phyloP scores from a whole-genome alignment of 2,888 invertebrate species.

The Trissoscelio sp. region DNA sequence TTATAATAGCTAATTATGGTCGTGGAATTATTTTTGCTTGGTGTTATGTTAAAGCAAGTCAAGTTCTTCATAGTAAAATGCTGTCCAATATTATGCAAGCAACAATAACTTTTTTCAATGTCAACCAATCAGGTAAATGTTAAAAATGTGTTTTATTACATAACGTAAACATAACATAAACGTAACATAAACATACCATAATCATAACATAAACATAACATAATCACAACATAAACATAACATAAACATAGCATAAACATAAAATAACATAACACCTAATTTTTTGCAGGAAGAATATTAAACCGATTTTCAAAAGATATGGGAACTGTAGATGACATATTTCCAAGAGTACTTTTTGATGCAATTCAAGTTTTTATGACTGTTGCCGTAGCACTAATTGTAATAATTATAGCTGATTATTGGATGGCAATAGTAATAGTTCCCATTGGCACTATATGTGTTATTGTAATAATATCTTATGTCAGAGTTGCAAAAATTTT shows the following conservation, averaged over 20 bases:
- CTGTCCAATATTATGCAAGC: background rate
- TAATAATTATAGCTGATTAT: constrained; percentile 86
- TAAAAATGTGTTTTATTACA: no score
- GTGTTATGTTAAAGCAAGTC: background rate
- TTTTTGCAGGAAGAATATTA: constrained; percentile 85
- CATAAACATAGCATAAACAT: no score
- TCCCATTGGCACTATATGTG: constrained; percentile 86
- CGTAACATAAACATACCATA: no score
- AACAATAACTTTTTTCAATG: constrained; percentile 4
- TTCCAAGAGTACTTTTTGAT: constrained; percentile 85
- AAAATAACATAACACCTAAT: no score
- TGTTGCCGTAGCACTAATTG: constrained; percentile 82
- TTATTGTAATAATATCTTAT: constrained; percentile 88
- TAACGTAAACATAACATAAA: no score
- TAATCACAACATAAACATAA: no score
- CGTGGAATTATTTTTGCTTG: background rate
- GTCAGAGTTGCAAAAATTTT: constrained; percentile 89
- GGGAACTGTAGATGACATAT: constrained; percentile 86
- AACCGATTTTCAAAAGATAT: constrained; percentile 92
- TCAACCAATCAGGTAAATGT: constrained; percentile 13
- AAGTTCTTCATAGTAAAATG: constrained; percentile 1
- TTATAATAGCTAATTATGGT: constrained; percentile 1
- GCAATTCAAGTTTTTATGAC: constrained; percentile 84
- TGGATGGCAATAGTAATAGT: constrained; percentile 87
- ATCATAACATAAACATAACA: no score